Conservation (phyloP, 2,888 invertebrate species). For the Watsonalla cultraria region DNA sequence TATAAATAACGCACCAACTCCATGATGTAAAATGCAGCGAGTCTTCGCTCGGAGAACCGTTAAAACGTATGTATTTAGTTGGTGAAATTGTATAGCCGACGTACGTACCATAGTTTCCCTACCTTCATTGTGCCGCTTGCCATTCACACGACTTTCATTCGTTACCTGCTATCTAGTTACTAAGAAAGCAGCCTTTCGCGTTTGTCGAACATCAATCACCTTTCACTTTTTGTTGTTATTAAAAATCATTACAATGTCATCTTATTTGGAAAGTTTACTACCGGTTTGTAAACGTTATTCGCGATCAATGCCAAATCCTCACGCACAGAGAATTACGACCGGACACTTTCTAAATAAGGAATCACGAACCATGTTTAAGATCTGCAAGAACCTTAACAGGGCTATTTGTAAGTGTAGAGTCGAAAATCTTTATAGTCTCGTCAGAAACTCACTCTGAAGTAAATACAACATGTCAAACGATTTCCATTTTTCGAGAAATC, state of each 20-base stretch:
- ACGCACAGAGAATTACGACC: neutral
- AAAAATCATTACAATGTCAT: conserved; percentile 59
- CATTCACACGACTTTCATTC: conserved; percentile 71
- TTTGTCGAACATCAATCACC: conserved; percentile 42
- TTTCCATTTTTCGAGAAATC: no score
- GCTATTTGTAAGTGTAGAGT: no score
- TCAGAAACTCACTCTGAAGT: no score
- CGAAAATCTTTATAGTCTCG: no score
- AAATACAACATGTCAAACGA: no score
- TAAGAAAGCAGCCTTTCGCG: conserved; percentile 61
- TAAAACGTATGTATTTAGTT: conserved; percentile 22
- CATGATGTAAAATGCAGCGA: conserved; percentile 41
- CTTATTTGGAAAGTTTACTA: conserved; percentile 44
- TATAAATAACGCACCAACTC: conserved; percentile 58
- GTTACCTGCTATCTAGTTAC: conserved; percentile 64
- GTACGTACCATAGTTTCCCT: conserved; percentile 46
- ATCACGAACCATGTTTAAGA: neutral
- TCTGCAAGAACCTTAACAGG: no score
- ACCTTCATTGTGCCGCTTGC: conserved; percentile 37
- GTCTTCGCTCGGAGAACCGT: conserved; percentile 36
- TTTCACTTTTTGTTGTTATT: conserved; percentile 72
- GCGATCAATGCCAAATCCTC: neutral
- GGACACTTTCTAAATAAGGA: neutral
- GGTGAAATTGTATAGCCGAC: conserved; percentile 15
- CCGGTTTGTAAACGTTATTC: neutral